A percentile compares a stretch with the other conserved stretches of the same genome.
phyloP scores from a whole-genome alignment of 53 echinoderm and acorn worm genomes.

The Echinometra lucunter region DNA sequence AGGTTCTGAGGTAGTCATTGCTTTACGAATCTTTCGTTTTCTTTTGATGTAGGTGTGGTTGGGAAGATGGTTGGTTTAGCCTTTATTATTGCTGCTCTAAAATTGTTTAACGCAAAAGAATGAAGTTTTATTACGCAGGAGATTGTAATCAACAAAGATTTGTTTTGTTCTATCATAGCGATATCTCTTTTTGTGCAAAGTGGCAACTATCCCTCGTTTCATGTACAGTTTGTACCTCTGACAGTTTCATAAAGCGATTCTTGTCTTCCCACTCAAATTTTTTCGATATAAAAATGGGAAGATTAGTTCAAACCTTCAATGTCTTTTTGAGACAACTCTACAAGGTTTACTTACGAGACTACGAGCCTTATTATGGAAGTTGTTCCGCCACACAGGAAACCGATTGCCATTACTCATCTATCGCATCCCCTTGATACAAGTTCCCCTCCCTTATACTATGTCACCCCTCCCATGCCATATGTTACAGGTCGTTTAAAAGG shows the following conservation, averaged over 20 bases:
- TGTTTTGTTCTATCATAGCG: no score
- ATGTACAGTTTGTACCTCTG: no score
- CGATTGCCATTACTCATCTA: constrained; percentile 56
- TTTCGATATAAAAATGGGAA: not conserved
- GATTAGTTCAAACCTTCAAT: not conserved
- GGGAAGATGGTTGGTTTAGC: no score
- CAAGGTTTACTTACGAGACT: not conserved
- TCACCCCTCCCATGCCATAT: constrained; percentile 37
- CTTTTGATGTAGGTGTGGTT: not conserved
- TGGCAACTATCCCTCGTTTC: not conserved
- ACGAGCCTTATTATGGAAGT: not conserved
- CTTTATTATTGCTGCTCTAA: no score
- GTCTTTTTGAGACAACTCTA: not conserved
- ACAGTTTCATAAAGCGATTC: no score
- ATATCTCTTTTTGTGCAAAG: no score
- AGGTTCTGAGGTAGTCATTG: not conserved
- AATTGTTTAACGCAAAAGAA: no score
- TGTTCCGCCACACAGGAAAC: constrained; percentile 57
- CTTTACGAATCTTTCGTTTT: not conserved
- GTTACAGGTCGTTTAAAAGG: not conserved
- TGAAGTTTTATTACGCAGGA: no score
- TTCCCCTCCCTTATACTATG: constrained; percentile 32
- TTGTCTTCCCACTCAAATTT: not conserved
- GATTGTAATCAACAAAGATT: no score
- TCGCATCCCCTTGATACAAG: not conserved